These are phyloP conservation scores for Linnaemya tessellans DNA, from an alignment of 2,888 invertebrate species.

Conservation along the genomic window DNA sequence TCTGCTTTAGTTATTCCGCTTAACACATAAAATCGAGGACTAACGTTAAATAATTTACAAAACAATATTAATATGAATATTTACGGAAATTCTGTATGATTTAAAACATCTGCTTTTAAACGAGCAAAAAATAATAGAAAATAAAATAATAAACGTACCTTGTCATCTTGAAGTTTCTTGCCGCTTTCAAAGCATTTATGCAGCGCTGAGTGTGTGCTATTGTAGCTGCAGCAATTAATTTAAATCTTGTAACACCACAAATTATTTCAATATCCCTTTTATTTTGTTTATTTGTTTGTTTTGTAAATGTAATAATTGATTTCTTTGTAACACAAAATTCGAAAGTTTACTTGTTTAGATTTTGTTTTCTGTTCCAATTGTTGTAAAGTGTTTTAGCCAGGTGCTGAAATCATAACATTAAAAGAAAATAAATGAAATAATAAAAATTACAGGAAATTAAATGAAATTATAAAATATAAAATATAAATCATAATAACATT, in stretches of 20 bases:
- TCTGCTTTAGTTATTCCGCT: not conserved
- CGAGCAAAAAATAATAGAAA: too few relatives aligned
- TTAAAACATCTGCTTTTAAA: too few relatives aligned
- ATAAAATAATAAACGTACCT: constrained; percentile 42
- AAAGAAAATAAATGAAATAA: constrained; percentile 28
- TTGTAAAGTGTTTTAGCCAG: constrained; percentile 48
- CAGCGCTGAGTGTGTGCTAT: not conserved
- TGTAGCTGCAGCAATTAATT: not conserved
- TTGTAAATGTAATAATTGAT: constrained; percentile 46
- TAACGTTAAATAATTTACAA: too few relatives aligned
- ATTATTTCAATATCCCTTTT: not conserved
- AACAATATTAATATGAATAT: not conserved
- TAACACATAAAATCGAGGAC: not conserved
- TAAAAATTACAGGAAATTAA: constrained; percentile 13
- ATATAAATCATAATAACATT: not conserved
- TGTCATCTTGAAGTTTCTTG: constrained; percentile 53
- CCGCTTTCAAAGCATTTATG: constrained; percentile 59
- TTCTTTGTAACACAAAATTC: constrained; percentile 61
- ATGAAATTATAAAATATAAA: not conserved
- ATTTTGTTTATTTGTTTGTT: not conserved
- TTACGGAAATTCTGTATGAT: not conserved
- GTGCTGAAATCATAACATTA: constrained; percentile 49
- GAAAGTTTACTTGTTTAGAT: constrained; percentile 38
- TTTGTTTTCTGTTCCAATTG: constrained; percentile 34
- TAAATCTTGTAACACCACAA: not conserved